Base-by-base conservation (phyloP, 2,113 vertebrate species). In the Istiophorus platypterus region DNA sequence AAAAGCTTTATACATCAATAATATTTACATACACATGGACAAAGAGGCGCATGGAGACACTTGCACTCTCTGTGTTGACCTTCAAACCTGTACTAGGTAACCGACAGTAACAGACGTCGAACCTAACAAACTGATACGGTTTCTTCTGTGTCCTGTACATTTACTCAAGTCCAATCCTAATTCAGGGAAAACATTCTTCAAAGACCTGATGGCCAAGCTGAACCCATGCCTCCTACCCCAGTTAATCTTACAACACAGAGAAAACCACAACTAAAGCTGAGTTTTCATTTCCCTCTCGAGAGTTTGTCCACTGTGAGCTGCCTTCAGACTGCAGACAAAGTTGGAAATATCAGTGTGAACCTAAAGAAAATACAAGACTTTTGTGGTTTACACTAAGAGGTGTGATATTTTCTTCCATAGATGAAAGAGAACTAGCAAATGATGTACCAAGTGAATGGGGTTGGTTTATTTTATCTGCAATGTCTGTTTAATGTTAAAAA, bases 1-100 rank as follows among this genome's bases (percentile, higher is more conserved):
- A 68, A n/a, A 80, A 68, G 49, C 64, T 79, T 57, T 65, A 59
- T 14, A 37, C 12, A 22, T 72, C 57, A 42, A 18, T 22, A 18
- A 24, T 12, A 42, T 56, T 41, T 22, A 20, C 7, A 27, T 13
- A 59, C 54, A 26, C 2, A 65, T 3, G 5, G 8, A 37, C 24
- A n/a, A 6, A 18, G 8, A 9, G 6, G 26, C 39, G 7, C 24
- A 20, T 57, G 51, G 15, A 3, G 7, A n/a, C 41, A 68, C 65
- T 80, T 34, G 66, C 61, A 14, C 34, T 14, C 31, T 27, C 10
- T 29, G 2, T 47, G 22, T 54, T 68, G 37, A 52, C 63, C 37
- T 67, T 58, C 14, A 71, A 65, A 58, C 3, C 17, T 31, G 1
- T 5, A 10, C 18, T 4, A 45, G 26, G 37, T 20, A 56, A 15